Evolutionary conservation across 2,797 vertebrate species (phyloP).

Genomic region (Octomys mimax): DNA sequence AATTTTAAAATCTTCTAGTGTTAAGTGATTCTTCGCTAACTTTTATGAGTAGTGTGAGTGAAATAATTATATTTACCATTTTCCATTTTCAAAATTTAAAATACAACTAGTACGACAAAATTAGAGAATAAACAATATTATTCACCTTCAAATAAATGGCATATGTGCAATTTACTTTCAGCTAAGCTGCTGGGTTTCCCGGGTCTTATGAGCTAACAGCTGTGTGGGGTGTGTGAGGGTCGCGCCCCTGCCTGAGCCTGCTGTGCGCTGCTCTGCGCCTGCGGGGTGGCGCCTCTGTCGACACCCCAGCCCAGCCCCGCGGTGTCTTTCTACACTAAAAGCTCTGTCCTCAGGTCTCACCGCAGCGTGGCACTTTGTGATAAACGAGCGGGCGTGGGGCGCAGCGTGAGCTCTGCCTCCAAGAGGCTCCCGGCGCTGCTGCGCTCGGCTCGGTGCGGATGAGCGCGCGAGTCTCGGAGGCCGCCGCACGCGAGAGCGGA

Average conservation of each 20-base stretch:
- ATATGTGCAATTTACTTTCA: not conserved
- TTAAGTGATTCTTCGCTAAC: not conserved
- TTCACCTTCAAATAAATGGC: not conserved
- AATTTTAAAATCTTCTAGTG: not conserved
- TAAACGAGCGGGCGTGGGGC: not conserved
- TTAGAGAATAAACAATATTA: not conserved
- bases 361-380: not conserved
- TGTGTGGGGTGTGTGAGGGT: not conserved
- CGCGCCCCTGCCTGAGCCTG: not conserved
- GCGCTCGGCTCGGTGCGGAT: accelerated
- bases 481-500: not conserved
- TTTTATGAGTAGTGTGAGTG: not conserved
- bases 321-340: not conserved
- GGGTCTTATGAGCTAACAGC: not conserved
- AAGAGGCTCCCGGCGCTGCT: not conserved
- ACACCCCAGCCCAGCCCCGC: not conserved
- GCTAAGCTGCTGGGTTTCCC: not conserved
- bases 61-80: not conserved
- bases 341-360: not conserved
- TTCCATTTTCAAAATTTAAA: not conserved
- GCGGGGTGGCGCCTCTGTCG: too few relatives aligned
- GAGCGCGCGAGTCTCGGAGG: not conserved
- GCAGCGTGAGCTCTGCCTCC: too few relatives aligned
- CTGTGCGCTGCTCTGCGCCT: not conserved
- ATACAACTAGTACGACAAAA: not conserved